A percentile compares a stretch with the other conserved stretches of the same genome.
phyloP scores from a whole-genome alignment of 2,113 vertebrate genomes.

The Gallinago undulata region DNA sequence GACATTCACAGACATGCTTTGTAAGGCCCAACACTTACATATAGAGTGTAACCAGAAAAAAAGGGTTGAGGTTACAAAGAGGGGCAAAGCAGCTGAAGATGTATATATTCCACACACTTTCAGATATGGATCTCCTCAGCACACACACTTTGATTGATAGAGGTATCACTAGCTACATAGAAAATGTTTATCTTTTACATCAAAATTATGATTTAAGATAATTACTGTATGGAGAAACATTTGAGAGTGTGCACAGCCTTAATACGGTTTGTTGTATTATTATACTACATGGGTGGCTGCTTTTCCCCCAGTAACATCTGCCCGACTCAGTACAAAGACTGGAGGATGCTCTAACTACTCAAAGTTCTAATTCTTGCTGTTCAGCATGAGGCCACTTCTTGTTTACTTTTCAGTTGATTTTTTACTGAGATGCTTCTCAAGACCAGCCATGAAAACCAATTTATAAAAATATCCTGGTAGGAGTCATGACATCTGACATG shows the following conservation, averaged over 20 bases:
- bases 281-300: neutral
- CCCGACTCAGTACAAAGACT: neutral
- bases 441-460: neutral
- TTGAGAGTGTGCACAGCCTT: neutral
- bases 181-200: neutral
- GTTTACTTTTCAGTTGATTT: neutral
- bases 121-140: neutral
- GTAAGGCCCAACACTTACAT: neutral
- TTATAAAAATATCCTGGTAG: conserved; percentile 5
- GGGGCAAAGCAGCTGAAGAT: neutral
- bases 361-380: neutral
- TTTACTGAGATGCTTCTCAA: neutral
- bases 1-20: neutral
- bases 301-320: neutral
- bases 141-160: neutral
- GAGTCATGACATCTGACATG: conserved; percentile 24
- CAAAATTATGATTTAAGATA: neutral
- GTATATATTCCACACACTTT: neutral
- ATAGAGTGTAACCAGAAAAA: neutral
- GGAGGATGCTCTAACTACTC: neutral
- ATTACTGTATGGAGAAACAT: neutral
- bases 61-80: neutral
- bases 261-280: neutral
- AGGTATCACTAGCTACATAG: neutral
- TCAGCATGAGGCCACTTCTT: neutral